These are phyloP conservation scores for Phylloscopus trochilus DNA, from an alignment of 2,113 vertebrate species.

Conservation along the genomic window DNA sequence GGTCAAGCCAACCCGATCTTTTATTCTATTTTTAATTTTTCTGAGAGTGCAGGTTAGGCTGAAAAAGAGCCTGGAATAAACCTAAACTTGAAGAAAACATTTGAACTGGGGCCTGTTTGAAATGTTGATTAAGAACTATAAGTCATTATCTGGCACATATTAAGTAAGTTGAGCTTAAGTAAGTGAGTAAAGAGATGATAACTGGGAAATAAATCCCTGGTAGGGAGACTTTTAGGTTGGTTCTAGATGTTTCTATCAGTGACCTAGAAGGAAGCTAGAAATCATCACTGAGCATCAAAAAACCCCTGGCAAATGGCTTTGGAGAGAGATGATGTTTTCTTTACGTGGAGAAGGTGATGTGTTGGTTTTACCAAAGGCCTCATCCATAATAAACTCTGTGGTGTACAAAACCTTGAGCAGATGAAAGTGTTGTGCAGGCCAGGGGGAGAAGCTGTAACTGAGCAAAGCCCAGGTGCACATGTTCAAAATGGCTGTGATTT, in stretches of 20 bases:
- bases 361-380: not conserved
- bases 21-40: not conserved
- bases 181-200: too few relatives aligned
- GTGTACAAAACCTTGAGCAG: not conserved
- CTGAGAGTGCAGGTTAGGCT: not conserved
- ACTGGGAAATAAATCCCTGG: not conserved
- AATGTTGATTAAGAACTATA: not conserved
- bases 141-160: not conserved
- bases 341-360: not conserved
- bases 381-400: not conserved
- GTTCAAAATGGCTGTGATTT: not conserved
- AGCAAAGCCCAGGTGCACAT: not conserved
- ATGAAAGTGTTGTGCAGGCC: too few relatives aligned
- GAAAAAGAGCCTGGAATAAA: not conserved
- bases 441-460: not conserved
- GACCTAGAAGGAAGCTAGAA: not conserved
- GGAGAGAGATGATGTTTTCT: not conserved
- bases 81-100: not conserved
- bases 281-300: not conserved
- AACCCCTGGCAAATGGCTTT: not conserved
- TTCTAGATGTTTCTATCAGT: not conserved
- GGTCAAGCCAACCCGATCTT: not conserved
- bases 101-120: not conserved
- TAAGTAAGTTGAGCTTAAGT: not conserved
- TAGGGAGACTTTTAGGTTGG: not conserved